A percentile compares a stretch with the other conserved stretches of the same genome.
These are phyloP conservation scores for Aphyosemion australe DNA, from an alignment of 2,113 vertebrate genomes.

Conservation along the genomic window DNA sequence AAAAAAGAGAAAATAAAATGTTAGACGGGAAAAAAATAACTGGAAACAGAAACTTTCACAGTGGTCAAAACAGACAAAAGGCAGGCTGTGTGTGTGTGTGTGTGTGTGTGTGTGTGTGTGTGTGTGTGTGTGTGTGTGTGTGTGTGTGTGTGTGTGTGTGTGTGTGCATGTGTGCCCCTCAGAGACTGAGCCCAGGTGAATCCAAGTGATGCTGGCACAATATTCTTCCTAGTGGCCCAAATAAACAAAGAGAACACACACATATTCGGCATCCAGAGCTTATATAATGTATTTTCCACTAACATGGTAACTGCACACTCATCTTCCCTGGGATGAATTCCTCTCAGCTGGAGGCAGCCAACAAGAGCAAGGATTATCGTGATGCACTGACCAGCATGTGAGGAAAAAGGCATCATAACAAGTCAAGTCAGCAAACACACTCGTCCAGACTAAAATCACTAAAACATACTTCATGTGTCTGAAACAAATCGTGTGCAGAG, in stretches of 20 bases:
- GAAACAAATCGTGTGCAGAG: slow-evolving; percentile 3
- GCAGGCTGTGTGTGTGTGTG: too few species aligned
- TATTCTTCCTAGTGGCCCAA: slow-evolving; percentile 43
- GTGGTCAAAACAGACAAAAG: too few species aligned
- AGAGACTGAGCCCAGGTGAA: slow-evolving; percentile 62
- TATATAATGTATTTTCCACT: slow-evolving; percentile 72
- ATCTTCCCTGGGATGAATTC: slow-evolving; percentile 61
- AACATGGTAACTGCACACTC: slow-evolving; percentile 69
- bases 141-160: too few species aligned
- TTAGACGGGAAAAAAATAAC: too few species aligned
- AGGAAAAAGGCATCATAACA: slow-evolving; percentile 23
- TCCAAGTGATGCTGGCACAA: slow-evolving; percentile 45
- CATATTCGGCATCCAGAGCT: slow-evolving; percentile 39
- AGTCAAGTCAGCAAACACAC: slow-evolving; percentile 43
- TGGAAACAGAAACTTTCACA: too few species aligned
- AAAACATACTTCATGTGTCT: neutral
- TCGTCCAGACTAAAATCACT: slow-evolving; percentile 1
- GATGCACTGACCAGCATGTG: slow-evolving; percentile 21
- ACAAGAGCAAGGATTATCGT: slow-evolving; percentile 34
- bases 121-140: too few species aligned
- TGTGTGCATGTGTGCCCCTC: slow-evolving; percentile 16
- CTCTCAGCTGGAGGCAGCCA: slow-evolving; percentile 57
- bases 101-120: too few species aligned
- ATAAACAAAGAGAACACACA: slow-evolving; percentile 54
- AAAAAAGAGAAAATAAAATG: too few species aligned